These are phyloP conservation scores for Colinus virginianus DNA, from an alignment of 2,113 vertebrate genomes.

Conservation along the genomic window DNA sequence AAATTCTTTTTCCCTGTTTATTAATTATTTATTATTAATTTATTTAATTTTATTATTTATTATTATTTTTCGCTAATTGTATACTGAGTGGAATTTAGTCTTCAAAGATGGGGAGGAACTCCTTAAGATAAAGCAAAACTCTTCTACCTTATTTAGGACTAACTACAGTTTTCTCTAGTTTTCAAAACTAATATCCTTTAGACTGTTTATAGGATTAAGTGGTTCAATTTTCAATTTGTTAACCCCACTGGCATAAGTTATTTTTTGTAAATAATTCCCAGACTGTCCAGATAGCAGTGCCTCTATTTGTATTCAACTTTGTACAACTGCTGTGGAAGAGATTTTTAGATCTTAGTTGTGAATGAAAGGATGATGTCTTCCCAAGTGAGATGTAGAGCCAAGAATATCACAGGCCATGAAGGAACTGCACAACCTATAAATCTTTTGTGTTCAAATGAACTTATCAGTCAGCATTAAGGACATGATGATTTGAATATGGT, in stretches of 20 bases:
- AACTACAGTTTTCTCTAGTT: not conserved
- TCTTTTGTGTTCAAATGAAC: not conserved
- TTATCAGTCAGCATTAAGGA: not conserved
- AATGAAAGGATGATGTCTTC: not conserved
- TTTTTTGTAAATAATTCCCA: not conserved
- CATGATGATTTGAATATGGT: not conserved
- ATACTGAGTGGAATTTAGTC: rapidly evolving
- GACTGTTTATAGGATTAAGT: not conserved
- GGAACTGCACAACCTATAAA: not conserved
- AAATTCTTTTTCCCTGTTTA: not conserved
- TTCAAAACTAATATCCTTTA: not conserved
- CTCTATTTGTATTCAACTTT: not conserved
- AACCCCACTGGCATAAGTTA: not conserved
- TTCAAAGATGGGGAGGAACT: not conserved
- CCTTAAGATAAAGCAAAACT: not conserved
- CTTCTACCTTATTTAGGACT: not conserved
- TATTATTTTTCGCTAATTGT: not conserved
- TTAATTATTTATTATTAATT: not conserved
- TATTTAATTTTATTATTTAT: too few species aligned
- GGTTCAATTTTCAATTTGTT: not conserved
- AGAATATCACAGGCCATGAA: not conserved
- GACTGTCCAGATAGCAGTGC: not conserved
- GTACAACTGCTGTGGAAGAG: not conserved
- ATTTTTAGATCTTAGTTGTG: not conserved
- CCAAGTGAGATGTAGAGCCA: not conserved